Base-by-base conservation (phyloP, 2,797 vertebrate genomes). In the Sebastes trivittatus region DNA sequence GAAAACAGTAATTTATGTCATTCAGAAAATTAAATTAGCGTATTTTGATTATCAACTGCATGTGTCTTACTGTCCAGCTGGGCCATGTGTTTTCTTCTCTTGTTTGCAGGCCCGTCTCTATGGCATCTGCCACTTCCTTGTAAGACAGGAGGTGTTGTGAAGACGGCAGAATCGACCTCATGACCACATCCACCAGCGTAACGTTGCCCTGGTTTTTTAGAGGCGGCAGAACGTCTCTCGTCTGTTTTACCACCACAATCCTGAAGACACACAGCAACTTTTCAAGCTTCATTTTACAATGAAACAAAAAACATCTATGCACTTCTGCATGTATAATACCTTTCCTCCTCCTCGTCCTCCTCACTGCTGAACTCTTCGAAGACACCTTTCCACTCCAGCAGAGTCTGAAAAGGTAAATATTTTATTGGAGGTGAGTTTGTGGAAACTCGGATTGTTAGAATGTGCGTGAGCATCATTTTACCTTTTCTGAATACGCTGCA, bases 221-320 rank as follows among this genome's bases (percentile, higher is more conserved):
- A 6, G 66, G 74, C 65, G 23, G 75, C 22, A 87, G 80, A 62
- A 68, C 42, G 1, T 88, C 88, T 22, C 29, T 63, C 0, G 75
- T 92, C 89, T 95, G 91, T 82, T 80, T 95, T 29, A 96, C 92
- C 80, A 96, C 65, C 68, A 96, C 20, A 58, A 96, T 95, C 86
- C 95, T 96, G 72, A 68, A 83, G 22, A 76, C 7, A 81, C 3
- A 75, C 1, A 18, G 1, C 29, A 1, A 11, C 13, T 30, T 34
- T 11, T 2, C 4, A 61, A 62, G 22, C 2, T 20, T 73, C 4
- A 23, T 52, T 74, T 67, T 32, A 25, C 6, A 46, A 29, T 8
- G 1, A 7, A 11, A 4, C 5, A 36, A 13, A 14, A 32, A 11
- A 32, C 13, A 14, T 29, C 4, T 1, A 5, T 18, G 18, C 2